Conservation (phyloP, 2,888 invertebrate species). For the Mimumesa dahlbomi region DNA sequence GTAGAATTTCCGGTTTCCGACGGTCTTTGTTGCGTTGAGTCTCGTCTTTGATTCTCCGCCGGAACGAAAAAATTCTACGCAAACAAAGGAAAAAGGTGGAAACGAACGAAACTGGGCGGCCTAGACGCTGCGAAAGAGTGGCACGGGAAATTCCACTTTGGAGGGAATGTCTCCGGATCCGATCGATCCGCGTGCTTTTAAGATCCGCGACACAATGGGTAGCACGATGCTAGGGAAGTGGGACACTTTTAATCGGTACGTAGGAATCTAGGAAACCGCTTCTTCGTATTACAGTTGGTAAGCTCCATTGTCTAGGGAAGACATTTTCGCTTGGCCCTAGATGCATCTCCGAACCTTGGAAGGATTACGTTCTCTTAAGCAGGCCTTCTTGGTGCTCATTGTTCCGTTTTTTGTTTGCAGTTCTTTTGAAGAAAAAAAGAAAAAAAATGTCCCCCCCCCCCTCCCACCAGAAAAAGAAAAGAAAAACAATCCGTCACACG, state of each 20-base stretch:
- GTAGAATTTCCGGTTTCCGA: no score
- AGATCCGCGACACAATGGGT: conserved; percentile 54
- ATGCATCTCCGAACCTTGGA: conserved; percentile 18
- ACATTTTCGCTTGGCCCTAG: conserved; percentile 38
- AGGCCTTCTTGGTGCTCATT: conserved; percentile 1
- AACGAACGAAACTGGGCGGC: no score
- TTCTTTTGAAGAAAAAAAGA: no score
- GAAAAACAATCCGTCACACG: no score
- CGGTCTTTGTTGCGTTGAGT: no score
- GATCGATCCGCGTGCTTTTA: conserved; percentile 54
- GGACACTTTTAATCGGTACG: conserved; percentile 61
- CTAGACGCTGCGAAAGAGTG: neutral
- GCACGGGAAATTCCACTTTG: conserved; percentile 5
- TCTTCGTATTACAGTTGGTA: conserved; percentile 45
- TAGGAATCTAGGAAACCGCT: conserved; percentile 50
- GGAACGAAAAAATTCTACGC: no score
- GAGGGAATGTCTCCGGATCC: conserved; percentile 13
- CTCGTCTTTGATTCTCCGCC: no score
- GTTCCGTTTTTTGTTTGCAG: conserved; percentile 5
- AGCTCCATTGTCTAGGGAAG: conserved; percentile 48
- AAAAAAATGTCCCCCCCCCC: no score
- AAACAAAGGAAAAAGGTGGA: no score
- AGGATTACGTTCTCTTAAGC: conserved; percentile 36
- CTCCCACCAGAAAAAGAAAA: no score
- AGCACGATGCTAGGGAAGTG: conserved; percentile 44